Conservation (phyloP, 2,797 vertebrate genomes). For the Sebastes cheni region DNA sequence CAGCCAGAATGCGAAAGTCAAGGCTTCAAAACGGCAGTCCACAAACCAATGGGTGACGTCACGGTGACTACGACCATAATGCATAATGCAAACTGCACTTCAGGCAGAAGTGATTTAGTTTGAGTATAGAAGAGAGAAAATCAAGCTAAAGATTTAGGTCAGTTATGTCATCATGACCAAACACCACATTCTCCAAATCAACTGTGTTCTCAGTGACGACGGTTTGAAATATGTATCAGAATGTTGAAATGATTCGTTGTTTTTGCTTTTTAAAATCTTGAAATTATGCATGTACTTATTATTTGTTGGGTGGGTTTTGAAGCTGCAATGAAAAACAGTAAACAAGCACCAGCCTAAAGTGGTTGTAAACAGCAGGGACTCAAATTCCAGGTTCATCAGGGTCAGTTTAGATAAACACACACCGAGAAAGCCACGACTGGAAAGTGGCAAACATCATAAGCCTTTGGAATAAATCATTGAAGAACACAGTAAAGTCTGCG, state of each 20-base stretch:
- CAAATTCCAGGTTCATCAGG: background rate
- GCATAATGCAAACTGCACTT: background rate
- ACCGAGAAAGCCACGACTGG: background rate
- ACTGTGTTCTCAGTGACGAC: background rate
- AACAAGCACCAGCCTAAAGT: background rate
- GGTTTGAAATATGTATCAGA: background rate
- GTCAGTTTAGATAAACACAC: background rate
- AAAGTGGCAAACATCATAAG: background rate
- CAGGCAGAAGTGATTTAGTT: background rate
- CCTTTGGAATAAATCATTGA: slow-evolving; percentile 14
- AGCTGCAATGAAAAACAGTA: background rate
- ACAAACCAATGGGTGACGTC: background rate
- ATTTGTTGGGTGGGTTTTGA: background rate
- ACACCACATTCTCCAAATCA: background rate
- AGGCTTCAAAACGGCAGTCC: background rate
- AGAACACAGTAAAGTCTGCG: background rate
- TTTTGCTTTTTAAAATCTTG: background rate
- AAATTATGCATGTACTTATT: background rate
- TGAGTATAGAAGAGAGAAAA: background rate
- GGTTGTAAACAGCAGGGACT: background rate
- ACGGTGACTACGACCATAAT: background rate
- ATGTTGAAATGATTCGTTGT: background rate
- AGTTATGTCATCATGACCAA: background rate
- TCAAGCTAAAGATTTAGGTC: background rate
- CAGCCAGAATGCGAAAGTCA: background rate